Evolutionary conservation across 2,888 invertebrate genomes (phyloP), one percentile per base, ranked within the genome.

Genomic region (Anagyrus pseudococci): DNA sequence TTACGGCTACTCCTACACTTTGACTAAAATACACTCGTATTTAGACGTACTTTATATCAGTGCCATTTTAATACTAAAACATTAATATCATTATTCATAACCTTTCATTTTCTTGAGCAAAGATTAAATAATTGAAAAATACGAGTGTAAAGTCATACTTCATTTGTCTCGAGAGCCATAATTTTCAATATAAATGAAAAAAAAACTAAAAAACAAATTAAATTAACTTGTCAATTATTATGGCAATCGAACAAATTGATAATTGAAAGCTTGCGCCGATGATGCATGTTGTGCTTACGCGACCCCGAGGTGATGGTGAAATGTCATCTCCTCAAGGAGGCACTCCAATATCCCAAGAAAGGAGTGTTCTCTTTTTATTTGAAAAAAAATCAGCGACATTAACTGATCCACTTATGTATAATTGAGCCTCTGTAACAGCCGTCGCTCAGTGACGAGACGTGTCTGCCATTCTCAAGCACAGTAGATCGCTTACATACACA

Each of bases 201-300:
- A 40, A n/a, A 47, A 43, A n/a, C n/a, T n/a, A n/a, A n/a, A n/a
- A n/a, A n/a, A n/a, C n/a, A n/a, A n/a, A n/a, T n/a, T n/a, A n/a
- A n/a, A n/a, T n/a, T n/a, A n/a, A n/a, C n/a, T n/a, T n/a, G n/a
- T n/a, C n/a, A n/a, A n/a, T n/a, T n/a, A n/a, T 66, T 69, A 67
- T 67, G 67, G 67, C 57, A 62, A 60, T 63, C 59, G 65, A 62
- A 59, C 43, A 26, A 22, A 26, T 37, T 60, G 71, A 72, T 73
- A 73, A 74, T 72, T 76, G 72, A 75, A 72, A 81, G 80, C 80
- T 80, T 80, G 80, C 79, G 80, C 80, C 80, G 80, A 80, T 80
- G 80, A 80, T 81, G 80, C 79, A 80, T 80, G 80, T 78, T 80
- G 78, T 79, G 80, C 79, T 80, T 77, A 75, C 75, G 76, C 78